Base-by-base conservation (phyloP, 2,113 vertebrate species). In the Microcebus griseorufus region DNA sequence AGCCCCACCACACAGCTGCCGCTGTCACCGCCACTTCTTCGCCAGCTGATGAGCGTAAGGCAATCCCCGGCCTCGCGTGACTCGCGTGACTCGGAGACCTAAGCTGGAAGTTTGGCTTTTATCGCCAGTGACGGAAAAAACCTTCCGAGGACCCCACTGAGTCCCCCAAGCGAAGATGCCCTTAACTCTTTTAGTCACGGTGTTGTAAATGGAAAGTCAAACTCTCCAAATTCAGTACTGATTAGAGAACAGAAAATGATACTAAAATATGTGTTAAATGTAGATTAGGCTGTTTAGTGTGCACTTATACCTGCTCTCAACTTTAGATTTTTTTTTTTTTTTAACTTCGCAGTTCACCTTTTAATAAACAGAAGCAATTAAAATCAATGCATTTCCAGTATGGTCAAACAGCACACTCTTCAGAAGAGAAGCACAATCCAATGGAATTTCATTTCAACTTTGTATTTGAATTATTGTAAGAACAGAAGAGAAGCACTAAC, bases 301-400 rank as follows among this genome's bases (percentile, higher is more conserved):
- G 42, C 39, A 80, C 73, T 93, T 94, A 76, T 20, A 93, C 13
- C 80, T 90, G 55, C 58, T 72, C 48, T 39, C 93, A 92, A 83
- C 88, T 82, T 78, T 83, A 75, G 60, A 76, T 85, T 73, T 91
- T 93, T 92, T 95, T 93, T 89, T 90, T 95, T 93, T 89, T 90
- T n/a, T 96, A 98, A 97, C 96, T 97, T 98, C 98, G 97, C 97
- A 98, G 98, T 98, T 98, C 98, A 98, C 69, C 97, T 98, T 98
- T 98, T 97, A 97, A 98, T 97, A 98, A 98, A 98, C 98, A 98
- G 95, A 98, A 98, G 93, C 93, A 98, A 97, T 97, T 96, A 96
- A 98, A 97, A 84, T 96, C 90, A 98, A 93, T 55, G 95, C 92
- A 94, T 98, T 98, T 98, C 96, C 97, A 98, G 86, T 96, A 98